A percentile compares a stretch with the other conserved stretches of the same genome.
phyloP scores from a whole-genome alignment of 2,888 invertebrate genomes.

The Parascotia fuliginaria region DNA sequence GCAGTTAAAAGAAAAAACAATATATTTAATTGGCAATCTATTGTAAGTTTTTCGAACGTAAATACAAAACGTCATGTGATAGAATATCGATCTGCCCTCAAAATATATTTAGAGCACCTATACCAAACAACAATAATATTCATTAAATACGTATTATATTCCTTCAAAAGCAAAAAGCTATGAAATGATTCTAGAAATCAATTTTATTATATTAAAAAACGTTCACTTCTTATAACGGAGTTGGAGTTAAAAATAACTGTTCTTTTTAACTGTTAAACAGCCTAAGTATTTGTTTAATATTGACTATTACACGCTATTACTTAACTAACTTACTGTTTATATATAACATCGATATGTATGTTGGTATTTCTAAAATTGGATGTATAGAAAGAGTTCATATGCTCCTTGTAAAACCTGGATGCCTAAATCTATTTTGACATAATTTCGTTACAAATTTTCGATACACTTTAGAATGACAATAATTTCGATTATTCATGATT shows the following conservation, averaged over 20 bases:
- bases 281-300: constrained; percentile 72
- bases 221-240: constrained; percentile 40
- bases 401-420: constrained; percentile 54
- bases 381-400: constrained; percentile 55
- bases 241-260: constrained; percentile 48
- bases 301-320: constrained; percentile 77
- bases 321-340: constrained; percentile 71
- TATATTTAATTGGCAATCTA: too few species aligned
- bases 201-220: constrained; percentile 40
- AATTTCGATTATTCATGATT: constrained; percentile 73
- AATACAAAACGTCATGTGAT: too few species aligned
- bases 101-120: constrained; percentile 43
- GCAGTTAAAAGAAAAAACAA: too few species aligned
- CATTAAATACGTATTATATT: constrained; percentile 60
- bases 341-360: constrained; percentile 85
- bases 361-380: constrained; percentile 80
- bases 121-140: constrained; percentile 59
- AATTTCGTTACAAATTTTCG: constrained; percentile 63
- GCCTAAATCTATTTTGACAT: constrained; percentile 67
- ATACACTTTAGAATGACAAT: constrained; percentile 65
- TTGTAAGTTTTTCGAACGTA: too few species aligned
- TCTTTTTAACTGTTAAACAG: constrained; percentile 75
- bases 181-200: constrained; percentile 50
- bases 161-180: constrained; percentile 68
- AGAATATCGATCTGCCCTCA: constrained; percentile 15